Base-by-base conservation (phyloP, 2,888 invertebrate genomes). In the Rhyacophila evoluta region DNA sequence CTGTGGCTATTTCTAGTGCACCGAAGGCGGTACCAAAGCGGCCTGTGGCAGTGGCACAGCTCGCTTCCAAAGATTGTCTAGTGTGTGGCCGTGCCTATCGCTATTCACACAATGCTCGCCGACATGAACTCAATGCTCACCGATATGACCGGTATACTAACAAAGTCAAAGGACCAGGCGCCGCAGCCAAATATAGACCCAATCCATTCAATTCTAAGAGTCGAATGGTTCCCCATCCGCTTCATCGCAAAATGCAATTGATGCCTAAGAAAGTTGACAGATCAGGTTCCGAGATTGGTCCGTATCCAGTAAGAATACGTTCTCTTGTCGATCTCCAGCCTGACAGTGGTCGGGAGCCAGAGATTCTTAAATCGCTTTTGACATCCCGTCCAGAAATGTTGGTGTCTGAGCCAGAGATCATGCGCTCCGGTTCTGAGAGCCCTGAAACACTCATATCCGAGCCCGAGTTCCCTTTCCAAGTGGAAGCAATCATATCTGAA, bases 151-250 rank as follows among this genome's bases (percentile, higher is more conserved):
- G 90, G 75, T 90, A 90, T 84, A 89, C 89, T 15, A 90, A 90
- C 83, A 89, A 89, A 85, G 84, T 87, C 10, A 86, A 86, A 25
- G 83, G 84, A 38, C 87, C 87, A 83, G 88, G 87, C 84, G 36
- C 73, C 25, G 5, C 38, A n/a, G 83, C 86, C 0, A 85, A 85
- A 10, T 85, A 89, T 11, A 86, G 89, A 83, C 89, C 89, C 0
- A 90, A 89, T 81, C 89, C 90, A 1, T 89, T 89, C 82, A 90
- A 90, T 79, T 89, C 89, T 11, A 89, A 89, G 85, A 87, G 89
- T 10, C 85, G 89, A 25, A 84, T 89, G 74, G 87, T 89, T 87
- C 89, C 89, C n/a, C 89, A 89, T 83, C 88, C 88, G 10, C 87
- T 89, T 75, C 89, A 86, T 83, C 88, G 88, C 83, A 79, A 77